phyloP scores from a whole-genome alignment of 2,888 invertebrate genomes.

The Macroteleia sp. region DNA sequence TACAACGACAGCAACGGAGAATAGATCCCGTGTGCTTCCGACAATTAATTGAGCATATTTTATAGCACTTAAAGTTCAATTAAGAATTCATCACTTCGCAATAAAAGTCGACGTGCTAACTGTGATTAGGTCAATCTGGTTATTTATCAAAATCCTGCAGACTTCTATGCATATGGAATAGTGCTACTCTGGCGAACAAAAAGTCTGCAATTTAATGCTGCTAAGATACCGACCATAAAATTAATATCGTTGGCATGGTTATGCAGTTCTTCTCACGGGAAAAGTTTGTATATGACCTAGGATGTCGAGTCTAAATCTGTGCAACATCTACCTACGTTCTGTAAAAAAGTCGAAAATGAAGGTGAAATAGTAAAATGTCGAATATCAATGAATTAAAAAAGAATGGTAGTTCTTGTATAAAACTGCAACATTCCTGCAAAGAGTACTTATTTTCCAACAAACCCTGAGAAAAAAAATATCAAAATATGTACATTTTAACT shows the following conservation, averaged over 20 bases:
- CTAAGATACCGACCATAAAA: slow-evolving; percentile 18
- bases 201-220: slow-evolving; percentile 9
- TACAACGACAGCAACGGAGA: slow-evolving; percentile 12
- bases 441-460: no score
- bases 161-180: slow-evolving; percentile 29
- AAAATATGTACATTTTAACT: no score
- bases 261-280: slow-evolving; percentile 1
- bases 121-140: slow-evolving; percentile 48
- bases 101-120: slow-evolving; percentile 49
- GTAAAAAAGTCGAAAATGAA: no score
- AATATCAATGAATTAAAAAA: no score
- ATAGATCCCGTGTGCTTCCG: slow-evolving; percentile 9
- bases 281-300: no score
- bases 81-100: slow-evolving; percentile 50
- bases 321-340: no score
- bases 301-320: no score
- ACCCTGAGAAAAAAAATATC: no score
- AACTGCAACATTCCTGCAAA: no score
- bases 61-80: slow-evolving; percentile 56
- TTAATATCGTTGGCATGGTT: slow-evolving; percentile 11
- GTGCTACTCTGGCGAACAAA: slow-evolving; percentile 2
- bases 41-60: slow-evolving; percentile 48
- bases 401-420: no score
- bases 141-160: slow-evolving; percentile 47
- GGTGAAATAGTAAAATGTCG: no score